phyloP scores from a whole-genome alignment of 2,797 vertebrate species.

The Limosa lapponica region DNA sequence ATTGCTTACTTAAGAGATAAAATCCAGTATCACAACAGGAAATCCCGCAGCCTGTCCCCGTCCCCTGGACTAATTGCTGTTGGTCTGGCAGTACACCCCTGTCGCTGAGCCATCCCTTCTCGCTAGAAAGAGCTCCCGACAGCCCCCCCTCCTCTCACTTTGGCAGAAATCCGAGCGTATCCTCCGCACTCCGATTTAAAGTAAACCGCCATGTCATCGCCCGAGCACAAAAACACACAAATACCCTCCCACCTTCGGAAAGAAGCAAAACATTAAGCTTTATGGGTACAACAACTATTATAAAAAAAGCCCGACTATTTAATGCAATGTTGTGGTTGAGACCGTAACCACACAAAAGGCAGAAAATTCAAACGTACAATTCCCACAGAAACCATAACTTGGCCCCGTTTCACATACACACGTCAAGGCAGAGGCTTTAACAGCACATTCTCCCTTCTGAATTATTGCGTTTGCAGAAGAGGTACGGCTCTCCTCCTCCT shows the following conservation, averaged over 20 bases:
- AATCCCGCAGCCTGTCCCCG: background rate
- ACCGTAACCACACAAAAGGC: slow-evolving; percentile 61
- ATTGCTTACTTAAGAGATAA: background rate
- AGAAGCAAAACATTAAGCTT: slow-evolving; percentile 61
- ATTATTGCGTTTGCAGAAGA: slow-evolving; percentile 14
- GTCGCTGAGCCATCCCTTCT: background rate
- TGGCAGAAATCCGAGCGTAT: slow-evolving; percentile 41
- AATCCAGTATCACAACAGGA: slow-evolving; percentile 19
- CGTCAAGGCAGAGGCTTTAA: slow-evolving; percentile 37
- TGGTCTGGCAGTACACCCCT: slow-evolving; percentile 14
- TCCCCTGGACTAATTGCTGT: background rate
- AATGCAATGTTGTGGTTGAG: slow-evolving; percentile 55
- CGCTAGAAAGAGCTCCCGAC: background rate
- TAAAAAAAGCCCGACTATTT: slow-evolving; percentile 8
- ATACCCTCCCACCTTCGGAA: slow-evolving; percentile 46
- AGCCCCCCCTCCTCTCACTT: background rate
- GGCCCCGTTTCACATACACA: slow-evolving; percentile 48
- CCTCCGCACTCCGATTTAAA: background rate
- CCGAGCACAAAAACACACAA: slow-evolving; percentile 28
- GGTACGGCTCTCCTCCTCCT: background rate
- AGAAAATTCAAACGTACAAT: slow-evolving; percentile 62
- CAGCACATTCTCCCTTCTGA: background rate
- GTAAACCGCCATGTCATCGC: slow-evolving; percentile 51
- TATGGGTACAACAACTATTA: slow-evolving; percentile 45
- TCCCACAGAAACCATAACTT: slow-evolving; percentile 70